Evolutionary conservation across 2,113 vertebrate genomes (phyloP), one percentile per base, ranked within the genome.

Genomic region (Podocnemis expansa): DNA sequence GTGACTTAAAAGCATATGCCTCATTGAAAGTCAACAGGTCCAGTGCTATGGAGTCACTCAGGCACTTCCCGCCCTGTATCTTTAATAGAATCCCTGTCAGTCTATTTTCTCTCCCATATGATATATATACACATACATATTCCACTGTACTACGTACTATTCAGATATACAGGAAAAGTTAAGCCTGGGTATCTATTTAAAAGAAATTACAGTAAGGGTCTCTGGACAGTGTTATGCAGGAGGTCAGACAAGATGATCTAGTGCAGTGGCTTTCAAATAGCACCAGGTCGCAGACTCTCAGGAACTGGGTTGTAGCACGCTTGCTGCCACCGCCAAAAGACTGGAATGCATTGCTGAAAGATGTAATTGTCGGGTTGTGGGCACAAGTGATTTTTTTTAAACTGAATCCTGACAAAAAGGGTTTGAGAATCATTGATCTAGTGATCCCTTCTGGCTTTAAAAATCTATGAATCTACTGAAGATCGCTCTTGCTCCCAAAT

Each of bases 11-110:
- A 87, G 86, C 41, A 3, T 1, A 0, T 54, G 93, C 60, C n/a
- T 86, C 78, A 94, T 89, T 96, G 96, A 95, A 96, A 96, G 93
- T 89, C 0, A 17, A 89, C 70, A 85, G 78, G 85, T 88, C 82
- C 95, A 90, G 41, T 95, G 85, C 95, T 95, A 78, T 92, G 93
- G 45, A 82, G 93, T 87, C 96, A 94, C 87, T 8, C 80, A 82
- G 89, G 27, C 63, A 95, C 95, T 94, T 95, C 95, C 93, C 93
- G 94, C 91, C 2, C 86, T 76, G 87, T 38, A 41, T 81, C 79
- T 92, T 91, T 52, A 91, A 94, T 87, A 93, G 86, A 94, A 43
- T 85, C 19, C 56, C 87, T 85, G 78, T 81, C 83, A 87, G 9
- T 67, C 31, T n/a, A 38, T 70, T 70, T 70, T 70, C 63, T 70